Percentiles rank a stretch among this genome's conserved stretches.
These are phyloP conservation scores for Dinothrombium tinctorium DNA, from an alignment of 1,140 invertebrate genomes.

Conservation along the genomic window DNA sequence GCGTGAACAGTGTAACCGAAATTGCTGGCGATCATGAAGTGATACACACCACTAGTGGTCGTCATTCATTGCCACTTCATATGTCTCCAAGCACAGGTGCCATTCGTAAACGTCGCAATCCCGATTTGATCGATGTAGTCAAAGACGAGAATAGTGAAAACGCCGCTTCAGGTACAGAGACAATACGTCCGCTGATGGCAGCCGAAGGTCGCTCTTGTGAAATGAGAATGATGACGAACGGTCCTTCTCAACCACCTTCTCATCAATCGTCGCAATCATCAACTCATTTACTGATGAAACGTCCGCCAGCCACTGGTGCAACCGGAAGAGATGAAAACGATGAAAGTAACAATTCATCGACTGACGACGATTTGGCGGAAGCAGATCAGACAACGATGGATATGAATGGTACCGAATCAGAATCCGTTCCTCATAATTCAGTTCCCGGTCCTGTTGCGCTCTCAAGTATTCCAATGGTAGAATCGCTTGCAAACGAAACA, in stretches of 20 bases:
- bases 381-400: not conserved
- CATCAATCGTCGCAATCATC: too few relatives aligned
- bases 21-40: too few relatives aligned
- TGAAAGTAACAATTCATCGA: not conserved
- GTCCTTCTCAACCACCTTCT: not conserved
- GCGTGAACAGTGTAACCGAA: too few relatives aligned
- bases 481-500: too few relatives aligned
- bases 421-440: not conserved
- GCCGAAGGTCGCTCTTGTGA: not conserved
- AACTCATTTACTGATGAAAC: not conserved
- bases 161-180: not conserved
- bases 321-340: not conserved
- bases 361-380: conserved; percentile 1
- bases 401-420: not conserved
- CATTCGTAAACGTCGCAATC: not conserved
- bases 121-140: not conserved
- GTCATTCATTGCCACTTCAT: too few relatives aligned
- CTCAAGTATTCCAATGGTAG: too few relatives aligned
- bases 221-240: not conserved
- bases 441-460: too few relatives aligned
- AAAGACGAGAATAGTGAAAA: not conserved
- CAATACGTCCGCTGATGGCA: not conserved
- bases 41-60: too few relatives aligned
- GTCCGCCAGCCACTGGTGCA: not conserved
- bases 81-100: not conserved